These are phyloP conservation scores for Marisa cornuarietis DNA, from an alignment of 1,140 invertebrate species.

Conservation along the genomic window DNA sequence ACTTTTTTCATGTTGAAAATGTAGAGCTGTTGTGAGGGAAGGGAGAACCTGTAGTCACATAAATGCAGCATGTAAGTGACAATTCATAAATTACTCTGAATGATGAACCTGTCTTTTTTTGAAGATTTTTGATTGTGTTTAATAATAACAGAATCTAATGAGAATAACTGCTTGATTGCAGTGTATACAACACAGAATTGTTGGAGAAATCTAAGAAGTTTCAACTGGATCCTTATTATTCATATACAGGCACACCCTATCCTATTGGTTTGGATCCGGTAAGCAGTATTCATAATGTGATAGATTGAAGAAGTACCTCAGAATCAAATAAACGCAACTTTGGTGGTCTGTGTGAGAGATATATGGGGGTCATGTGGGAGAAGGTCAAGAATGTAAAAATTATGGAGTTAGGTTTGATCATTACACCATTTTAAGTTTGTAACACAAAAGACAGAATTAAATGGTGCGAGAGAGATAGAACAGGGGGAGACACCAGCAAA, in stretches of 20 bases:
- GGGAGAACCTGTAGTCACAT: too few species aligned
- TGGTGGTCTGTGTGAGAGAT: constrained; percentile 1
- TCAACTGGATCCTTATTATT: constrained; percentile 44
- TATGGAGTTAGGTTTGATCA: too few species aligned
- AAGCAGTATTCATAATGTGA: constrained; percentile 37
- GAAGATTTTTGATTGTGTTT: neutral
- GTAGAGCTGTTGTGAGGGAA: too few species aligned
- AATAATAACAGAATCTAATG: neutral
- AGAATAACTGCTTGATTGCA: constrained; percentile 19
- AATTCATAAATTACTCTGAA: too few species aligned
- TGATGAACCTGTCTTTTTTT: too few species aligned
- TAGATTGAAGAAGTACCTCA: neutral
- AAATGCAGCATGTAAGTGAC: too few species aligned
- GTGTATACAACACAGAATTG: constrained; percentile 27
- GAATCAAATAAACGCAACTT: neutral
- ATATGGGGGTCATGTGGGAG: neutral
- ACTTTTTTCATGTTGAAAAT: too few species aligned
- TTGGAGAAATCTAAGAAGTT: constrained; percentile 35
- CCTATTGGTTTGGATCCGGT: constrained; percentile 87
- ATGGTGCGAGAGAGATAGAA: neutral
- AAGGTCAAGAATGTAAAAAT: neutral
- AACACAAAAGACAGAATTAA: neutral
- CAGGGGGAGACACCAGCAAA: neutral
- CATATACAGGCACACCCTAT: constrained; percentile 73
- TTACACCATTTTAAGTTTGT: too few species aligned